Evolutionary conservation across 1,140 invertebrate genomes (phyloP), one percentile per base, ranked within the genome.

Genomic region (Lepidurus packardi): DNA sequence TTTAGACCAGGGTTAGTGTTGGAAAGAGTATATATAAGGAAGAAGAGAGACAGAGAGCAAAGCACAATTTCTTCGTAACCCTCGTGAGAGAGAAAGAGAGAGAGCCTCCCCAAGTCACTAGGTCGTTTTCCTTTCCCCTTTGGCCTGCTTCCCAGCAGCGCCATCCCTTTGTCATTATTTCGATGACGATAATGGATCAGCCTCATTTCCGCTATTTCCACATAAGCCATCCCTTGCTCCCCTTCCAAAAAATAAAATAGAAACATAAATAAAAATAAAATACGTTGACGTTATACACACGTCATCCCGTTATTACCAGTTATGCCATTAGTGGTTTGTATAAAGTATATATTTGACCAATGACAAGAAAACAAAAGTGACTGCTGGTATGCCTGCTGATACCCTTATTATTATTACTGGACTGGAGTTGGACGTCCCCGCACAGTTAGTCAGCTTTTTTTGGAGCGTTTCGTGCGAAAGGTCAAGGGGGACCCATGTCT

Each of bases 151-250:
- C 53, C 53, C 53, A 65, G 53, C 53, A 65, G 53, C 53, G 53
- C 53, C 13, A 65, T 65, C 53, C 53, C 53, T 65, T 65, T 65
- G 53, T 65, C 53, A 21, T 34, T 65, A 65, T 65, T 65, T 65
- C 53, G 53, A 65, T 65, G 53, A 65, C 53, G 53, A 65, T 65
- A 65, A 65, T 65, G 53, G 53, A 65, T 65, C 53, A n/a, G 53
- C 16, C 53, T 65, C 53, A 65, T 65, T 65, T 65, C 53, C 53
- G 53, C 53, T 65, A 21, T 65, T n/a, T 65, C 53, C 53, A 65
- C 53, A 65, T 65, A 65, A 65, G 53, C 53, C 53, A 65, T n/a
- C 53, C 53, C 6, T 21, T 65, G 9, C 53, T 21, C 16, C 53
- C 53, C 53, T 65, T 65, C 21, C 21, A 11, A 11, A 11, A 47